These are phyloP conservation scores for Eilema griseolum DNA, from an alignment of 2,888 invertebrate species.

Conservation along the genomic window DNA sequence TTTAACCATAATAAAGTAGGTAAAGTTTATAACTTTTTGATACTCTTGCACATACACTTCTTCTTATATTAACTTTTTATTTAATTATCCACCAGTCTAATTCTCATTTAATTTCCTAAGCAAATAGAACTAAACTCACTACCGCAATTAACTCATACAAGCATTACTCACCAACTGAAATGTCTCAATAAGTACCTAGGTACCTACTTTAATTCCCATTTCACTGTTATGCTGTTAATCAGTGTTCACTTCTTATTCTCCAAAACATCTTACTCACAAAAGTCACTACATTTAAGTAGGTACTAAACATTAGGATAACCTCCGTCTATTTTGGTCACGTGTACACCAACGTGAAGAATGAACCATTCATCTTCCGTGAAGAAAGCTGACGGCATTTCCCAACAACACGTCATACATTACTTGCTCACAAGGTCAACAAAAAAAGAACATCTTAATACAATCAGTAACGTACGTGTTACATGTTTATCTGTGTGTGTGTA, in stretches of 20 bases:
- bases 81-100: neutral
- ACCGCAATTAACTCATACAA: neutral
- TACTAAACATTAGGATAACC: conserved; percentile 3
- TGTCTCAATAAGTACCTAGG: neutral
- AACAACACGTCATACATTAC: conserved; percentile 23
- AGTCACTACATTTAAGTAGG: neutral
- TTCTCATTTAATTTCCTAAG: neutral
- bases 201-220: neutral
- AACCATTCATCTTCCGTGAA: conserved; percentile 37
- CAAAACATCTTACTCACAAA: conserved; percentile 10
- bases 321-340: conserved; percentile 53
- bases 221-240: neutral
- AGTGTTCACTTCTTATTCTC: conserved; percentile 7
- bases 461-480: conserved; percentile 13
- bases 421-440: conserved; percentile 9
- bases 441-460: neutral
- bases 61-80: too few relatives aligned
- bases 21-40: too few relatives aligned
- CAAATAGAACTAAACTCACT: neutral
- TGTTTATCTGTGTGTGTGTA: conserved; percentile 23
- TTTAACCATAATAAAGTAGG: too few relatives aligned
- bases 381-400: conserved; percentile 34
- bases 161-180: neutral
- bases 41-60: too few relatives aligned
- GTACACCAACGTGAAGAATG: conserved; percentile 48